Evolutionary conservation across 2,888 invertebrate species (phyloP), one percentile per base, ranked within the genome.

Genomic region (Labia minor): DNA sequence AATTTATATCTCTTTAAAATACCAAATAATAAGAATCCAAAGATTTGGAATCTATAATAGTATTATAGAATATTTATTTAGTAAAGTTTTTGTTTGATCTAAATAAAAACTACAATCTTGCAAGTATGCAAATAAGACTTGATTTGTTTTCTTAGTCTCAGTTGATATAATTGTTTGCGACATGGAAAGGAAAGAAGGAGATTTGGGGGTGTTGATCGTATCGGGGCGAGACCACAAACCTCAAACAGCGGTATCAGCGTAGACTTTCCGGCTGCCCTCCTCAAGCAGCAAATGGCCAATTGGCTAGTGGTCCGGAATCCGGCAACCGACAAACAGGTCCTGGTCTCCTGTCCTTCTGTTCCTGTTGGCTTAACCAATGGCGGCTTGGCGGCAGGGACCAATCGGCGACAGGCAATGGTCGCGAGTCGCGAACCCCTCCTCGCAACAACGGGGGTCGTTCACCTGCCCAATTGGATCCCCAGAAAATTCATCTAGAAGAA

Each of bases 381-480:
- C 49, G 49, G 4, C 49, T n/a, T 4, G 49, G 49, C n/a, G 16
- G 3, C 16, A n/a, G 3, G 49, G 49, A 49, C 49, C 49, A 49
- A 49, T 49, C 49, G n/a, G 49, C 49, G 49, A 49, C 49, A 49
- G 49, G 49, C 49, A 49, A 49, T 49, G 49, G 49, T 49, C 49
- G 49, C 49, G 49, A 16, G 49, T 49, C 49, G 49, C 49, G 49
- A 49, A 49, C 16, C 49, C 49, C 4, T 3, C 16, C 49, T 10
- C 8, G 3, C 26, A 26, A 4, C 4, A 3, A 3, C 16, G n/a
- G 3, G n/a, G 49, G 49, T 49, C 49, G 49, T 49, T 49, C 49
- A 49, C 49, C 49, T 3, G 49, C 26, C 49, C 49, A 49, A 49
- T 49, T 49, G 49, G 2, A 14, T 11, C 49, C 49, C 14, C 49